Conservation (phyloP, 2,888 invertebrate species). For the Ormyrus nitidulus region DNA sequence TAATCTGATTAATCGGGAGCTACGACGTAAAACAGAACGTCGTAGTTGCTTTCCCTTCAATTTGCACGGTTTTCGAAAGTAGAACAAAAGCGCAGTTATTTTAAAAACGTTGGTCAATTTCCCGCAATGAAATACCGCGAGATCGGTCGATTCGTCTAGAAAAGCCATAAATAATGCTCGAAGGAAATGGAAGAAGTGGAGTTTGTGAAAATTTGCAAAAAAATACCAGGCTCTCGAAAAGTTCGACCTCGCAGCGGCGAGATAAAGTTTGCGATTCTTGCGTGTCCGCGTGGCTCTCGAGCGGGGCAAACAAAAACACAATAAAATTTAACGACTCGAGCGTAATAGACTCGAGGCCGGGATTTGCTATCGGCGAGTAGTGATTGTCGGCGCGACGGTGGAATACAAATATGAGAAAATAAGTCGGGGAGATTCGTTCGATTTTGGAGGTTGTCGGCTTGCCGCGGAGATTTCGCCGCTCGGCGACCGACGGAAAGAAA, state of each 20-base stretch:
- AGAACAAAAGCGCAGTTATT: too few species aligned
- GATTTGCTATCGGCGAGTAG: constrained; percentile 10
- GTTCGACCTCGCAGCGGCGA: background rate
- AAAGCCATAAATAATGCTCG: too few species aligned
- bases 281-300: background rate
- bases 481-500: background rate
- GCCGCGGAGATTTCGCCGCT: background rate
- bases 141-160: too few species aligned
- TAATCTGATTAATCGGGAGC: too few species aligned
- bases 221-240: background rate
- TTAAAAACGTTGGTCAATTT: too few species aligned
- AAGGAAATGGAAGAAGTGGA: too few species aligned
- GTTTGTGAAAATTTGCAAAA: too few species aligned
- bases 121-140: too few species aligned
- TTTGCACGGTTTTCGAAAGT: too few species aligned
- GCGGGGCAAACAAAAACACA: constrained; percentile 41
- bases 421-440: constrained; percentile 14
- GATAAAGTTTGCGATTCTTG: background rate
- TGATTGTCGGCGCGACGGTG: background rate
- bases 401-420: constrained; percentile 47
- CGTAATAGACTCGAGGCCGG: background rate
- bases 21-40: too few species aligned
- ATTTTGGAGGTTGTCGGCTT: background rate
- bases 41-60: too few species aligned
- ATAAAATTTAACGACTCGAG: constrained; percentile 48